phyloP scores from a whole-genome alignment of 2,888 invertebrate genomes.

The Calliopum simillimum region DNA sequence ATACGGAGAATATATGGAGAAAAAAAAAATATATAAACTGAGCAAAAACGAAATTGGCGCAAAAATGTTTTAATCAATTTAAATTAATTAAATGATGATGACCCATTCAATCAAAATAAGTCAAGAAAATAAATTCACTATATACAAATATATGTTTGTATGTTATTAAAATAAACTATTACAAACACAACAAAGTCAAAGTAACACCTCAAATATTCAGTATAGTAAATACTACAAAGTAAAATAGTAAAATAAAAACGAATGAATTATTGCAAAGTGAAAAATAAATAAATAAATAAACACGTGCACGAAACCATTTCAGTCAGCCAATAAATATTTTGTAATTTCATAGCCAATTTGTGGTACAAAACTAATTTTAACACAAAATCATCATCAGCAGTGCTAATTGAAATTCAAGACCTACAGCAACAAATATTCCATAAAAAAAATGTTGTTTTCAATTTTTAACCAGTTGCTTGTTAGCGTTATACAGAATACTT shows the following conservation, averaged over 20 bases:
- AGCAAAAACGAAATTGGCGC: constrained; percentile 49
- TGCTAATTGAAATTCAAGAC: constrained; percentile 18
- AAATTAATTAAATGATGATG: constrained; percentile 61
- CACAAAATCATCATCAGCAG: background rate
- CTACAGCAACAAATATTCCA: background rate
- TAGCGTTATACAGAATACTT: background rate
- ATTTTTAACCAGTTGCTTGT: constrained; percentile 25
- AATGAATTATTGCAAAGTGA: no score
- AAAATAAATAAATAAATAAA: no score
- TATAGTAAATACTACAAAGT: no score
- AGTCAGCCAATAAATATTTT: no score
- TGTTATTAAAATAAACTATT: background rate
- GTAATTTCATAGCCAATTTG: background rate
- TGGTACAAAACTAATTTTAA: background rate
- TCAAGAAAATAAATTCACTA: constrained; percentile 13
- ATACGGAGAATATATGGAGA: constrained; percentile 25
- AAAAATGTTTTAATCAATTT: constrained; percentile 63
- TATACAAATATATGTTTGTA: no score
- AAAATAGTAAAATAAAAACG: no score
- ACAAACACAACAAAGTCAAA: background rate
- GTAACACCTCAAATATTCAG: background rate
- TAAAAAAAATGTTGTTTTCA: constrained; percentile 27
- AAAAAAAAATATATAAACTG: background rate
- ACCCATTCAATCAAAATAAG: constrained; percentile 57
- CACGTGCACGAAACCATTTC: no score